phyloP scores from a whole-genome alignment of 2,113 vertebrate species.

The Mobula hypostoma region DNA sequence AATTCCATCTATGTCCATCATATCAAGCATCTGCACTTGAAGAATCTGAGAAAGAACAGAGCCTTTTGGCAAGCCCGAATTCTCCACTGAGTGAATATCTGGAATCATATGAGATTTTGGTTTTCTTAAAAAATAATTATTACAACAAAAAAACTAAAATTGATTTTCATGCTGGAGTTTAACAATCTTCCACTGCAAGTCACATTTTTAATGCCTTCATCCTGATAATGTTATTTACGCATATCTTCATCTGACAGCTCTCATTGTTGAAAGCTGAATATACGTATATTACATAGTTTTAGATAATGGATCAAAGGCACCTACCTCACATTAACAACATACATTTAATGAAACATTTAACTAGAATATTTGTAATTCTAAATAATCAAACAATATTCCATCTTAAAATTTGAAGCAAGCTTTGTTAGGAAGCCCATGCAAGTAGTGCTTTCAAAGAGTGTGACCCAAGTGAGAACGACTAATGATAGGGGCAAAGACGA shows the following conservation, averaged over 20 bases:
- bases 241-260: not conserved
- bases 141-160: not conserved
- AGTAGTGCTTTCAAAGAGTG: not conserved
- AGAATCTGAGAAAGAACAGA: constrained; percentile 84
- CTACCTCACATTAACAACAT: not conserved
- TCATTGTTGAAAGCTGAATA: not conserved
- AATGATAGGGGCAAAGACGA: not conserved
- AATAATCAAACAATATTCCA: not conserved
- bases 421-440: not conserved
- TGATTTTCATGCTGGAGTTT: not conserved
- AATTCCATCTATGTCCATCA: constrained; percentile 87
- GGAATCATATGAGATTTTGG: constrained; percentile 46
- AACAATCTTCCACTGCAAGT: not conserved
- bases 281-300: not conserved
- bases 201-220: not conserved
- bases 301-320: not conserved
- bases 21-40: constrained; percentile 90
- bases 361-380: not conserved
- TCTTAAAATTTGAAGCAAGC: not conserved
- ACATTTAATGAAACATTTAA: no score
- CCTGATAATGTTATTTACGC: not conserved
- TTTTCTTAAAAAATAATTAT: not conserved
- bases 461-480: not conserved
- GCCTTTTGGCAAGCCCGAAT: constrained; percentile 73
- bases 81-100: constrained; percentile 65